A percentile compares a stretch with the other conserved stretches of the same genome.
phyloP scores from a whole-genome alignment of 2,888 invertebrate species.

The Meliscaeva auricollis region DNA sequence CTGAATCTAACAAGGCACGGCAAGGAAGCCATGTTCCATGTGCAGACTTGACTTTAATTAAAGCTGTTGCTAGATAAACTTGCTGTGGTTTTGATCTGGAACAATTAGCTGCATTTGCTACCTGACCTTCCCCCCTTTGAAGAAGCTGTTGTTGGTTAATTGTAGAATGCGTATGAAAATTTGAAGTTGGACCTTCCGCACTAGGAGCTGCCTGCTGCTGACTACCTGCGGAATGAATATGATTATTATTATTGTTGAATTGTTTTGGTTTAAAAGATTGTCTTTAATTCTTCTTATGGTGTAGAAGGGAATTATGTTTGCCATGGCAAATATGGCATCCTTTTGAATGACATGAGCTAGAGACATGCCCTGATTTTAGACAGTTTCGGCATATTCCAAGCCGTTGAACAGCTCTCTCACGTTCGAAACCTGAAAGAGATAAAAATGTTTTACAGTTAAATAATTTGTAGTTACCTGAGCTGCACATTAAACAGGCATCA shows the following conservation, averaged over 20 bases:
- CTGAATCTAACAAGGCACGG: neutral
- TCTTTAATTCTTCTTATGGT: neutral
- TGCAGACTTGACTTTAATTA: neutral
- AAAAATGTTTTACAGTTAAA: slow-evolving; percentile 6
- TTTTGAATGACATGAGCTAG: neutral
- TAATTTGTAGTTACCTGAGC: slow-evolving; percentile 9
- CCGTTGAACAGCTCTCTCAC: slow-evolving; percentile 9
- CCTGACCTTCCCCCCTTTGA: neutral
- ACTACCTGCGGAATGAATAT: neutral
- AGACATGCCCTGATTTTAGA: neutral
- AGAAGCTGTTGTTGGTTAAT: neutral
- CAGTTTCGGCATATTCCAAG: slow-evolving; percentile 17
- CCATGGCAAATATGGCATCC: slow-evolving; percentile 8
- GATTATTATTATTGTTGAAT: neutral
- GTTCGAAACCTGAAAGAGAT: slow-evolving; percentile 6
- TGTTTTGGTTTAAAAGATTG: slow-evolving; percentile 2
- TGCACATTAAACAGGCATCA: neutral
- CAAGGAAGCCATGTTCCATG: slow-evolving; percentile 9
- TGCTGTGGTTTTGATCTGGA: neutral
- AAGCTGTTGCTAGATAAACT: slow-evolving; percentile 8
- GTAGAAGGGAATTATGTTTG: slow-evolving; percentile 15
- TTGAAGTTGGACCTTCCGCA: neutral
- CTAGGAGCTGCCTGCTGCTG: neutral
- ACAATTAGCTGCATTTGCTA: neutral
- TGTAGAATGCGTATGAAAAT: neutral